A percentile compares a stretch with the other conserved stretches of the same genome.
These are phyloP conservation scores for Petrosia ficiformis DNA, from an alignment of 37 sponge, comb jelly and placozoan genomes.

Conservation along the genomic window DNA sequence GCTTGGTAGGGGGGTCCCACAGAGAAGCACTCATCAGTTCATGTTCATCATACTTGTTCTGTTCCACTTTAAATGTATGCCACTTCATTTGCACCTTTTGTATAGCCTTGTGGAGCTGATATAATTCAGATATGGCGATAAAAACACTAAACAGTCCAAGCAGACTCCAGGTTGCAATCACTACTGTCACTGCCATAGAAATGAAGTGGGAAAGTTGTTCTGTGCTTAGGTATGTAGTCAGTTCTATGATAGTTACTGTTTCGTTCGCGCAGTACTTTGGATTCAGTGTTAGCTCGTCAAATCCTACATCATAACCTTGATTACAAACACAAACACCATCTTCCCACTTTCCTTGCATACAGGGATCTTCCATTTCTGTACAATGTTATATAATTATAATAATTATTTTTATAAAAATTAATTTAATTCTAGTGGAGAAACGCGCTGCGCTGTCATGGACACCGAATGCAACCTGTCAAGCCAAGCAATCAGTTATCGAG, in stretches of 20 bases:
- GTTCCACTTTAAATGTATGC: background rate
- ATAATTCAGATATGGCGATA: background rate
- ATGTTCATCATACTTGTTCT: background rate
- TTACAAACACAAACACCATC: slow-evolving; percentile 39
- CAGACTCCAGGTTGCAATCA: background rate
- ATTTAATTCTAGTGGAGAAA: too few species aligned
- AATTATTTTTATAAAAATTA: too few species aligned
- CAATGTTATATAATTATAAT: too few species aligned
- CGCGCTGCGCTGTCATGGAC: too few species aligned
- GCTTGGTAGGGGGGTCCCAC: background rate
- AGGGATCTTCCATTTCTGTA: too few species aligned
- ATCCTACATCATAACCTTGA: slow-evolving; percentile 17
- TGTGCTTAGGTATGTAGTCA: background rate
- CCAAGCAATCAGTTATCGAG: too few species aligned
- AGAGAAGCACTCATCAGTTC: background rate
- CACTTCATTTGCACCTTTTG: background rate
- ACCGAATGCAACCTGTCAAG: too few species aligned
- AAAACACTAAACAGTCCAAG: background rate
- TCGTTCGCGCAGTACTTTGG: slow-evolving; percentile 40
- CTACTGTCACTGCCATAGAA: slow-evolving; percentile 12
- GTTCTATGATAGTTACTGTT: background rate
- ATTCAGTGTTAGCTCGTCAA: background rate
- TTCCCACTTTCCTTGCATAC: slow-evolving; percentile 38
- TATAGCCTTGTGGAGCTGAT: background rate
- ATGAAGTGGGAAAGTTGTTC: slow-evolving; percentile 14